phyloP scores from a whole-genome alignment of 2,113 vertebrate genomes.

The Syrrhaptes paradoxus region DNA sequence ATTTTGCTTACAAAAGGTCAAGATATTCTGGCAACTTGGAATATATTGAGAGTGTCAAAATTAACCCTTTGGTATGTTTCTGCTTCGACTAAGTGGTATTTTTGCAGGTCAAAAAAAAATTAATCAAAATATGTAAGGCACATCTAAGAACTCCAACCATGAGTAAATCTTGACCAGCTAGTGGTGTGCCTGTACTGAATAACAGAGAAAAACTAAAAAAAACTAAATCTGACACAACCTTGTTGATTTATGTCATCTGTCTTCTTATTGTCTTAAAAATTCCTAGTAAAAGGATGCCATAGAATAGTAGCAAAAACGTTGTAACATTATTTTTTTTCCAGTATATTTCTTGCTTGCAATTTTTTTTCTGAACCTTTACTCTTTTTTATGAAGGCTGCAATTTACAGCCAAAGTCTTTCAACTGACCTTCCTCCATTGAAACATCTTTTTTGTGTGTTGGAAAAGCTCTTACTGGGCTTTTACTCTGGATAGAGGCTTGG shows the following conservation, averaged over 20 bases:
- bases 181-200: background rate
- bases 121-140: background rate
- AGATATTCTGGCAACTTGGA: background rate
- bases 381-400: background rate
- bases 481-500: background rate
- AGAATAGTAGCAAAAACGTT: background rate
- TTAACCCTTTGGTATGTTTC: background rate
- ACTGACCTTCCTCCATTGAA: background rate
- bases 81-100: background rate
- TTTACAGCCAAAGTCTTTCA: background rate
- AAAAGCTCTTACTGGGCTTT: background rate
- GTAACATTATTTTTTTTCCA: background rate
- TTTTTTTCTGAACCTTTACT: background rate
- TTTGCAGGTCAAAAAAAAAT: background rate
- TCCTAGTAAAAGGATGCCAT: background rate
- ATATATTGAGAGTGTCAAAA: background rate
- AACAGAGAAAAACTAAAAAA: background rate
- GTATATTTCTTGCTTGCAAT: background rate
- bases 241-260: background rate
- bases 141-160: accelerated
- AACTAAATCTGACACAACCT: background rate
- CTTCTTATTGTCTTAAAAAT: background rate
- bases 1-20: background rate
- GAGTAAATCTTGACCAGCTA: background rate
- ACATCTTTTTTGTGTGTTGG: background rate